Evolutionary conservation across 2,113 vertebrate genomes (phyloP), one percentile per base, ranked within the genome.

Genomic region (Electrona antarctica): DNA sequence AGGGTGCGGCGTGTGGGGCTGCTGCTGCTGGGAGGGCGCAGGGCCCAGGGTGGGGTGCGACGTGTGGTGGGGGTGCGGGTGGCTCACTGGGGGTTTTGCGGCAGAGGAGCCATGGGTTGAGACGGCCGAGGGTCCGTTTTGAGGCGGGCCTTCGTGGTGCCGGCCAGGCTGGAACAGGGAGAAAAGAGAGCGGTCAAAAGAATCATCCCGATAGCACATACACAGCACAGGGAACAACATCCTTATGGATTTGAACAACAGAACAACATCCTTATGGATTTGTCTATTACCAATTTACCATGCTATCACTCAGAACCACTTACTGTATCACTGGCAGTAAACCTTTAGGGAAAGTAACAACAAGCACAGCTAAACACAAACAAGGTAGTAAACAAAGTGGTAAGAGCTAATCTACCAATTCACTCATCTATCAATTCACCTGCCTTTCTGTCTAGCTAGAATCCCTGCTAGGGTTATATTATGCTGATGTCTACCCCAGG

Each of bases 51-150:
- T 88, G 12, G 81, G 93, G 47, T 93, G 88, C 11, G 90, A 93
- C 8, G 88, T 73, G 66, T 96, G 94, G 1, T 90, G 93, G 46
- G 92, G 80, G 9, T 90, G 88, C 0, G 87, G 76, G 7, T 90
- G 83, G 2, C 72, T 90, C 64, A 47, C 67, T 48, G 45, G 87
- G 74, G 78, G 93, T 79, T 87, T 87, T 61, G 81, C 83, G 60
- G 71, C 51, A 0, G 88, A 76, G 49, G 81, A 81, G 1, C 69
- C 78, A 12, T 77, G 66, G 51, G 60, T 21, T 8, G 82, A 59
- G 21, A 85, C 7, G 12, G 72, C 12, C 1, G 91, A 81, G 0
- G 95, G 95, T 58, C 95, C 95, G 0, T 96, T 97, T 51, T 90
- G 89, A 48, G 94, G 89, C 4, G 92, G 89, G 6, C 82, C 59